A percentile compares a stretch with the other conserved stretches of the same genome.
phyloP scores from a whole-genome alignment of 2,113 vertebrate genomes.

The Meriones unguiculatus region DNA sequence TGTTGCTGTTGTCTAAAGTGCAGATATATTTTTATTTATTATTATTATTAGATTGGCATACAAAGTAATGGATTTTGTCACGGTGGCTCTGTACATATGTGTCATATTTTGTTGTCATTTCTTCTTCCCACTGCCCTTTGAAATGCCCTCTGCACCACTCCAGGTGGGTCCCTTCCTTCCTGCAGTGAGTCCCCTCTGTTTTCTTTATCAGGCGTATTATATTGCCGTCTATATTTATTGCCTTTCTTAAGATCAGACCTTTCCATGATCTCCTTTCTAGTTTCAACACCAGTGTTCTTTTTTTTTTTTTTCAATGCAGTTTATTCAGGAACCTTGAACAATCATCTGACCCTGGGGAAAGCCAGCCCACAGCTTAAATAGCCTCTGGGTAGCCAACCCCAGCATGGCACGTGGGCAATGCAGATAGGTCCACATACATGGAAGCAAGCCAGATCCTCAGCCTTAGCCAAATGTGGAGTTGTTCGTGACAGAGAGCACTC shows the following conservation, averaged over 20 bases:
- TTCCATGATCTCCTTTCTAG: background rate
- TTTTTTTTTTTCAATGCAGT: no score
- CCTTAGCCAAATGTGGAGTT: no score
- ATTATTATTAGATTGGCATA: background rate
- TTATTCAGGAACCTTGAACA: no score
- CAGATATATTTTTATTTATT: background rate
- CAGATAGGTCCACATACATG: no score
- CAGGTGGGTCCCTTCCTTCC: background rate
- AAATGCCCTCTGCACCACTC: background rate
- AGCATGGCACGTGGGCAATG: no score
- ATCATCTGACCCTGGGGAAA: no score
- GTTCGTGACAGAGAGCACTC: no score
- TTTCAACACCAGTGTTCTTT: background rate
- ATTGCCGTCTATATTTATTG: background rate
- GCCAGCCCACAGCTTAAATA: no score
- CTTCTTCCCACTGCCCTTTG: background rate
- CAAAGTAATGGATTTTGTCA: background rate
- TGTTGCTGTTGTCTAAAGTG: background rate
- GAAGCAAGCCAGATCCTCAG: no score
- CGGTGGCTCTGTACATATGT: background rate
- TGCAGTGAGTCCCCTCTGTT: background rate
- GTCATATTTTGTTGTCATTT: background rate
- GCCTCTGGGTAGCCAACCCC: no score
- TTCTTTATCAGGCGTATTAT: background rate
- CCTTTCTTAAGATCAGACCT: background rate